Evolutionary conservation across 2,113 vertebrate species (phyloP).

Genomic region (Dermatemys mawii): DNA sequence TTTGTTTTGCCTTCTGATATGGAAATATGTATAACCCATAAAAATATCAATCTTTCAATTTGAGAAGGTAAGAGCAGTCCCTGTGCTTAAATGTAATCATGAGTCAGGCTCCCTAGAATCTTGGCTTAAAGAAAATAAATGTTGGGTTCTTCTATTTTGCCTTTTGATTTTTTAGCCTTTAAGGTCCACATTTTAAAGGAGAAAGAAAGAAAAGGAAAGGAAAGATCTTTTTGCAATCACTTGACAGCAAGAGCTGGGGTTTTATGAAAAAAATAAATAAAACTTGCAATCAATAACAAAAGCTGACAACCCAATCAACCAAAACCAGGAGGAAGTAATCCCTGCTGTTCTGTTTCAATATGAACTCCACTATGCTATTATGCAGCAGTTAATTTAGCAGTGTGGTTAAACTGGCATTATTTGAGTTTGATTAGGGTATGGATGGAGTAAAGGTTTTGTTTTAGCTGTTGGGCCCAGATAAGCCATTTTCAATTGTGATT

Average conservation of each 20-base stretch:
- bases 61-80: not conserved
- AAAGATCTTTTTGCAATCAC: not conserved
- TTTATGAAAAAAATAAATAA: not conserved
- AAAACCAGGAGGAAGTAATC: not conserved
- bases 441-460: not conserved
- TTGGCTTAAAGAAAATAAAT: too few species aligned
- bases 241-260: not conserved
- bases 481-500: not conserved
- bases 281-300: not conserved
- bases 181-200: not conserved
- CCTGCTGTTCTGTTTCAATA: not conserved
- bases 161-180: not conserved
- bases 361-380: not conserved
- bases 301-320: not conserved
- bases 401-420: fast-evolving
- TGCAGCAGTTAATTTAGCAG: not conserved
- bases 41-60: not conserved
- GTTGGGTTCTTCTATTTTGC: too few species aligned
- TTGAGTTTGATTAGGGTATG: not conserved
- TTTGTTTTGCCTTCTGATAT: too few species aligned
- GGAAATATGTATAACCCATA: not conserved
- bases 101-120: not conserved
- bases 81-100: not conserved
- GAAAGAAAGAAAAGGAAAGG: not conserved
- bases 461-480: not conserved